Evolutionary conservation across 2,113 vertebrate genomes (phyloP).

Genomic region (Danio rerio): GRCz12tu NC_133185.1:9957001-9957500

Average conservation of each 20-base stretch:
- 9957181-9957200: not conserved
- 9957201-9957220: not conserved
- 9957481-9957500: constrained; percentile 20
- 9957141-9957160: not conserved
- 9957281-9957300: not conserved
- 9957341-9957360: constrained; percentile 10
- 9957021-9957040: not conserved
- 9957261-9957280: not conserved
- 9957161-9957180: constrained; percentile 6
- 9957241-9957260: not conserved
- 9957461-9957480: constrained; percentile 20
- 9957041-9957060: not conserved
- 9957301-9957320: constrained; percentile 1
- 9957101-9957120: not conserved
- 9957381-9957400: not conserved
- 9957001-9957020: not conserved
- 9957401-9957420: constrained; percentile 9
- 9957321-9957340: not conserved
- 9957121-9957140: not conserved
- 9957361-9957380: not conserved
- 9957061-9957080: not conserved
- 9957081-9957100: not conserved
- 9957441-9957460: not conserved
- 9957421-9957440: not conserved
- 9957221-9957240: not conserved